Evolutionary conservation across 2,797 vertebrate genomes (phyloP), one percentile per base, ranked within the genome.

Genomic region (Gymnocypris eckloni): DNA sequence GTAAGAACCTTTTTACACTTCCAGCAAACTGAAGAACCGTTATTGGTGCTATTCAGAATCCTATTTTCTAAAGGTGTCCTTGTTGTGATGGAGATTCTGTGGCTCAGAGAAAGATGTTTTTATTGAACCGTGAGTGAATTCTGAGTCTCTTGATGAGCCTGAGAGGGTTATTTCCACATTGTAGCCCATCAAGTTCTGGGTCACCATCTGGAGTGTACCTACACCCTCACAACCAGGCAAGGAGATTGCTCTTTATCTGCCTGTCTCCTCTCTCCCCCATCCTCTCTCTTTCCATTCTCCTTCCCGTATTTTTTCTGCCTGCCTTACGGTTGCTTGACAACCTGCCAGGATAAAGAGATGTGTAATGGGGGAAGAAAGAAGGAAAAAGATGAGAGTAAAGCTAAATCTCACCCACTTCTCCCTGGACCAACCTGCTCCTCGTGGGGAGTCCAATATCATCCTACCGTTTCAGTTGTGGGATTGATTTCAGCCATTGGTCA

Each of bases 281-380:
- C 10, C 20, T 20, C 59, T 81, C 37, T 54, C 78, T 54, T 80
- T 76, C 48, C 56, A n/a, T 66, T n/a, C 72, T 70, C 48, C 75
- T 52, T 85, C 66, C 50, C 64, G 18, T 78, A 67, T 84, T 85
- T 85, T 70, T 81, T 52, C 56, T 37, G 22, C 50, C 79, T 28
- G 79, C 77, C 88, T 87, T 88, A 80, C 79, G 72, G 86, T 85
- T 72, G 79, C 76, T 85, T 89, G 86, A 88, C 89, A 90, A 88
- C 81, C 86, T 88, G 86, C 87, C 90, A 86, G 89, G 90, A 91
- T 92, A 87, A 92, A 92, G 90, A 88, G 90, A 71, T 84, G 82
- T 79, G 75, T 86, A 90, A 92, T 90, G 75, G 89, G 87, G 83
- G 54, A 86, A 89, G 90, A 91, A 90, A 87, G 80, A 86, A 80